phyloP scores from a whole-genome alignment of 1,140 invertebrate species.

The Venustaconcha ellipsiformis region DNA sequence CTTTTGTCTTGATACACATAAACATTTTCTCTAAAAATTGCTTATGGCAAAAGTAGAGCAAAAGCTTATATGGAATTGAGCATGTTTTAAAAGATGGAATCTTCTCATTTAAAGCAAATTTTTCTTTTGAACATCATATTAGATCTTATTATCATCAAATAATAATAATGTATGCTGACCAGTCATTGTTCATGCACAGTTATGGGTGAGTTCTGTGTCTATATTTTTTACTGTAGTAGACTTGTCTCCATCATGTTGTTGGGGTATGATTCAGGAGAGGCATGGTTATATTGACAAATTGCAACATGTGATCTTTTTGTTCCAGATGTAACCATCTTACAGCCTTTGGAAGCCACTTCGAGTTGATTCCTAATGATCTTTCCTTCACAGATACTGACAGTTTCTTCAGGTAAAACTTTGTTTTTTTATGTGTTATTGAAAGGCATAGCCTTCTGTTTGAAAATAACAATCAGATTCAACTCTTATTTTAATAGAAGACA shows the following conservation, averaged over 20 bases:
- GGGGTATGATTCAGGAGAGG: not conserved
- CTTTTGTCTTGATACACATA: not conserved
- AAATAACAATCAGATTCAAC: not conserved
- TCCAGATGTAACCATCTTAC: constrained; percentile 63
- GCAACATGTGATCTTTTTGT: constrained; percentile 3
- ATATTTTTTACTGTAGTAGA: not conserved
- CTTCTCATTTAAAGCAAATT: not conserved
- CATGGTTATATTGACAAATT: not conserved
- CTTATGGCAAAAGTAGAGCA: not conserved
- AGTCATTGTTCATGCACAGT: no score
- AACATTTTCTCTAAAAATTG: not conserved
- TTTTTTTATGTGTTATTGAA: not conserved
- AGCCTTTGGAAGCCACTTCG: constrained; percentile 59
- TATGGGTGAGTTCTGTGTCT: constrained; percentile 1
- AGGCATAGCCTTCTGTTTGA: not conserved
- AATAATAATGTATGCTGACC: not conserved
- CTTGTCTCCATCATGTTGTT: not conserved
- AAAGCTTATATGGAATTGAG: not conserved
- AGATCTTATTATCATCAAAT: not conserved
- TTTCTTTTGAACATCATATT: not conserved
- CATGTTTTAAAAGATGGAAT: not conserved
- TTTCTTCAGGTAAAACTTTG: constrained; percentile 57
- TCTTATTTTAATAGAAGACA: not conserved
- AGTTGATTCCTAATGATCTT: constrained; percentile 54
- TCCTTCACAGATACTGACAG: constrained; percentile 53